Conservation (phyloP, 2,797 vertebrate genomes). For the Leptatherina wallacei region DNA sequence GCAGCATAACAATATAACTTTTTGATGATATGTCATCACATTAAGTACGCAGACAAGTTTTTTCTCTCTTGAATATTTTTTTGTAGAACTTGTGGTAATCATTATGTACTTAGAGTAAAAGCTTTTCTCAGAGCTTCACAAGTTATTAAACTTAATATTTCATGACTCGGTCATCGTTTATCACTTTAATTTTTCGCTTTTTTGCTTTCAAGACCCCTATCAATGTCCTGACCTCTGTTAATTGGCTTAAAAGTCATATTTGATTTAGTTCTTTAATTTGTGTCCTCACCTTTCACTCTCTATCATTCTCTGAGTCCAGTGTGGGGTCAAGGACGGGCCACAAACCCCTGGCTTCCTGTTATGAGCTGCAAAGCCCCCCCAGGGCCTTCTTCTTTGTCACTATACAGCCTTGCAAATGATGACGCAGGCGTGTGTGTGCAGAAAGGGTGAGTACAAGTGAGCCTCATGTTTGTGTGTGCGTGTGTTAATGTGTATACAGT, state of each 20-base stretch:
- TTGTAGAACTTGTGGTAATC: not conserved
- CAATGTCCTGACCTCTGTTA: not conserved
- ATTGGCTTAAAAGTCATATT: not conserved
- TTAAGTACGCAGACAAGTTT: not conserved
- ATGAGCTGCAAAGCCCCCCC: conserved; percentile 8
- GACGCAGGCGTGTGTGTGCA: conserved; percentile 16
- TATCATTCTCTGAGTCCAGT: conserved; percentile 16
- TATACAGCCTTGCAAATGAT: conserved; percentile 28
- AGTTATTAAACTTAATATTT: conserved; percentile 34
- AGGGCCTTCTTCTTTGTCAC: conserved; percentile 35
- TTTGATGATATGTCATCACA: not conserved
- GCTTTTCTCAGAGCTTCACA: conserved; percentile 17
- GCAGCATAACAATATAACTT: not conserved
- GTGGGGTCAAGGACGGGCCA: conserved; percentile 61
- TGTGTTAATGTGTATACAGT: conserved; percentile 13
- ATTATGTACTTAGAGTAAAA: not conserved
- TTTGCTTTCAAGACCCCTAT: conserved; percentile 9
- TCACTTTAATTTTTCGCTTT: conserved; percentile 8
- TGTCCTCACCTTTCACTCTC: conserved; percentile 30
- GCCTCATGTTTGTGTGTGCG: not conserved
- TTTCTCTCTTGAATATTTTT: not conserved
- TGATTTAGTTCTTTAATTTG: conserved; percentile 6
- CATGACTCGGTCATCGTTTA: conserved; percentile 5
- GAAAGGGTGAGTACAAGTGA: conserved; percentile 37
- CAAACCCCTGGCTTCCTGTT: conserved; percentile 35